Conservation (phyloP, 53 echinoderm and acorn worm species). For the Paracentrotus lividus region DNA sequence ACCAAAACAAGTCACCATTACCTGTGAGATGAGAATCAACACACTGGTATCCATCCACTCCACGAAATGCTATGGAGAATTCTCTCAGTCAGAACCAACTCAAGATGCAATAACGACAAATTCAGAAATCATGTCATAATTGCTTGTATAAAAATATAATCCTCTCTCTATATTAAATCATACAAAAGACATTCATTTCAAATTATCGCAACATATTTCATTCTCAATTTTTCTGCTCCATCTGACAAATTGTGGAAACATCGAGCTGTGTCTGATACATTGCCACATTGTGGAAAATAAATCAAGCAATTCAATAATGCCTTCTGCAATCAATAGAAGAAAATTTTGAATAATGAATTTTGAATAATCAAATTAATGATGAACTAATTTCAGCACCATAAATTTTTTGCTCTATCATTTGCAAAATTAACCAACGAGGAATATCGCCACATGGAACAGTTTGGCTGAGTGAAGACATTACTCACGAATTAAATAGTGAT, state of each 20-base stretch:
- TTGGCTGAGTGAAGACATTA: not conserved
- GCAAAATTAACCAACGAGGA: not conserved
- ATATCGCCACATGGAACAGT: not conserved
- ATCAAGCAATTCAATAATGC: slow-evolving; percentile 6
- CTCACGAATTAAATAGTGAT: slow-evolving; percentile 4
- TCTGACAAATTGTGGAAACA: not conserved
- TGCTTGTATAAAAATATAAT: slow-evolving; percentile 38
- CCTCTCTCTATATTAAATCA: slow-evolving; percentile 22
- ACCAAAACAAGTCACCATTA: no score
- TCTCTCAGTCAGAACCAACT: not conserved
- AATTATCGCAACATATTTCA: slow-evolving; percentile 12
- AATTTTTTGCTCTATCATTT: not conserved
- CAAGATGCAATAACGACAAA: slow-evolving; percentile 3
- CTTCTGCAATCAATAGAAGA: not conserved
- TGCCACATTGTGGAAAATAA: not conserved
- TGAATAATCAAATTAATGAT: slow-evolving; percentile 6
- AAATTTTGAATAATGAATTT: not conserved
- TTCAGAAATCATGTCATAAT: not conserved
- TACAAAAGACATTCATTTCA: not conserved
- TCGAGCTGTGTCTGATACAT: not conserved
- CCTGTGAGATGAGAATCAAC: not conserved
- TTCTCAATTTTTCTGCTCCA: not conserved
- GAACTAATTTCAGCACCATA: not conserved
- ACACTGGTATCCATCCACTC: not conserved
- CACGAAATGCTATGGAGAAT: not conserved